Conservation (phyloP, 2,888 invertebrate genomes). For the Thymelicus lineola region DNA sequence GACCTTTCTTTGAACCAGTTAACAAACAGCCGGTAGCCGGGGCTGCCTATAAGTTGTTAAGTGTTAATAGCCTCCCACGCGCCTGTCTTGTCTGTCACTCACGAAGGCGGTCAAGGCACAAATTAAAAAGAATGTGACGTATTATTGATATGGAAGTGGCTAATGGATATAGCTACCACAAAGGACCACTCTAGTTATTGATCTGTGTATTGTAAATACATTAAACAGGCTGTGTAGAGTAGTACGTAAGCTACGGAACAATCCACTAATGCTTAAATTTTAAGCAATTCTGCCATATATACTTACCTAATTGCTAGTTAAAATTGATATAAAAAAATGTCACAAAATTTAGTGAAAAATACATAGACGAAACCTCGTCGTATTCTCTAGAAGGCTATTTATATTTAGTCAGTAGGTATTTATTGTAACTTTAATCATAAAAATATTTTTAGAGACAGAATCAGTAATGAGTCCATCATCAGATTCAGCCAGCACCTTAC, state of each 20-base stretch:
- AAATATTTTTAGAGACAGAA: neutral
- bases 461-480: neutral
- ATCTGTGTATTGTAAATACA: no score
- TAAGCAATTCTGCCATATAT: no score
- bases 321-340: no score
- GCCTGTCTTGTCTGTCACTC: constrained; percentile 1
- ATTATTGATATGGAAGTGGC: neutral
- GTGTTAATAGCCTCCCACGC: constrained; percentile 13
- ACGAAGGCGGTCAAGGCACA: neutral
- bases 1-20: constrained; percentile 15
- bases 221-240: no score
- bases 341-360: no score
- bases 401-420: neutral
- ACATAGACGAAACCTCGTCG: no score
- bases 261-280: no score
- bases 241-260: no score
- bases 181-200: neutral
- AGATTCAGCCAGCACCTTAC: neutral
- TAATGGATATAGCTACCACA: neutral
- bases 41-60: constrained; percentile 10
- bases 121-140: constrained; percentile 6
- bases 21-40: constrained; percentile 25
- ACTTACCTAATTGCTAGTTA: no score
- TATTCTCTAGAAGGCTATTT: neutral
- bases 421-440: no score